Conservation (phyloP, 2,888 invertebrate genomes). For the Erpobdella octoculata region DNA sequence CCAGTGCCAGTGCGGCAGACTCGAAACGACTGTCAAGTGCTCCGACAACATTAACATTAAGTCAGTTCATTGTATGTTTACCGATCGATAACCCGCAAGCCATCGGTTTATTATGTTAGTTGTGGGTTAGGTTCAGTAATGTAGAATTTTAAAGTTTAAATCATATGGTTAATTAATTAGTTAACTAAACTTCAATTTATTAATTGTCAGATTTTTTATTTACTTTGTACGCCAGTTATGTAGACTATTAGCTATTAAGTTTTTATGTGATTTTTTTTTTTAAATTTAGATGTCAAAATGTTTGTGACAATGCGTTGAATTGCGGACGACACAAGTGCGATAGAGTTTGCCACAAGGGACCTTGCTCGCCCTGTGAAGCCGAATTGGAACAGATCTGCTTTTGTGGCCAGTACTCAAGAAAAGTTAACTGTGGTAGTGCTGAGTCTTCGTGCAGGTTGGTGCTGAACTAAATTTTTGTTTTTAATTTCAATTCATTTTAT, state of each 20-base stretch:
- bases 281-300: slow-evolving; percentile 59
- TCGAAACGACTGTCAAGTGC: slow-evolving; percentile 42
- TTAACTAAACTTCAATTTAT: too few relatives aligned
- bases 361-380: slow-evolving; percentile 64
- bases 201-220: too few relatives aligned
- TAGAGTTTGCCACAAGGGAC: slow-evolving; percentile 69
- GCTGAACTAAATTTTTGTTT: neutral
- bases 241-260: too few relatives aligned
- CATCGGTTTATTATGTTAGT: neutral
- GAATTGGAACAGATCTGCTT: slow-evolving; percentile 57
- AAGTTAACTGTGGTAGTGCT: slow-evolving; percentile 59
- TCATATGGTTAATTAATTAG: too few relatives aligned
- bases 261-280: neutral
- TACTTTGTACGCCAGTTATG: too few relatives aligned
- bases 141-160: too few relatives aligned
- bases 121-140: too few relatives aligned
- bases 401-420: slow-evolving; percentile 62
- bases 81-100: neutral
- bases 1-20: slow-evolving; percentile 51
- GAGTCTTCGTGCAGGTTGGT: slow-evolving; percentile 35
- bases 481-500: neutral
- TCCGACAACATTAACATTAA: slow-evolving; percentile 55
- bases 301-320: slow-evolving; percentile 67
- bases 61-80: neutral
- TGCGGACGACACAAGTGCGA: slow-evolving; percentile 72